These are phyloP conservation scores for Eumeta japonica DNA, from an alignment of 1,140 invertebrate species.

Conservation along the genomic window DNA sequence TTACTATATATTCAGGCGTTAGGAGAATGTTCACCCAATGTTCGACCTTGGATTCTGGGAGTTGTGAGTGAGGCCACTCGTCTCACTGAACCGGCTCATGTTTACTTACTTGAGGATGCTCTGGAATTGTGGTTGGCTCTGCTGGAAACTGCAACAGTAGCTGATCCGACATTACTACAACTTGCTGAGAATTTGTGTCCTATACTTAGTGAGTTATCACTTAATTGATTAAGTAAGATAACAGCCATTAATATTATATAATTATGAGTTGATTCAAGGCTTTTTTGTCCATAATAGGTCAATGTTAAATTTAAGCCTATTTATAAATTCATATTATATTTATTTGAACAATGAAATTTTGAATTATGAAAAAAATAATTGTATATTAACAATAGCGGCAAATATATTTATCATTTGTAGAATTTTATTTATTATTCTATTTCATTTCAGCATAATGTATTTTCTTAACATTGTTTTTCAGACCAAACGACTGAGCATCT, in stretches of 20 bases:
- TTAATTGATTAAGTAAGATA: slow-evolving; percentile 5
- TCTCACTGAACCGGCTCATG: slow-evolving; percentile 73
- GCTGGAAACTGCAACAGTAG: slow-evolving; percentile 66
- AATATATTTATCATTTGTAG: too few relatives aligned
- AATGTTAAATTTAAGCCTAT: too few relatives aligned
- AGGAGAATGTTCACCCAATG: slow-evolving; percentile 31
- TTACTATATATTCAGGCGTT: slow-evolving; percentile 21
- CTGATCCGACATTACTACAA: slow-evolving; percentile 63
- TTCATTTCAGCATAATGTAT: too few relatives aligned
- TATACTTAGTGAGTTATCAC: slow-evolving; percentile 65
- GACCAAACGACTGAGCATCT: slow-evolving; percentile 82
- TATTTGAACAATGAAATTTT: too few relatives aligned
- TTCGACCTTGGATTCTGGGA: slow-evolving; percentile 38
- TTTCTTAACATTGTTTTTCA: too few relatives aligned
- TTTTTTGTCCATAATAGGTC: too few relatives aligned
- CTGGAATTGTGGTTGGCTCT: slow-evolving; percentile 85
- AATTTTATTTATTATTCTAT: too few relatives aligned
- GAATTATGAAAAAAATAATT: too few relatives aligned
- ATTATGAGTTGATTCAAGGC: too few relatives aligned
- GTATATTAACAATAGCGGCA: too few relatives aligned
- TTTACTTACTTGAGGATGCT: slow-evolving; percentile 91
- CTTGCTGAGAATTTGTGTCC: slow-evolving; percentile 76
- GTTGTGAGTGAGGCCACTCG: slow-evolving; percentile 78
- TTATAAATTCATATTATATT: too few relatives aligned
- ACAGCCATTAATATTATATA: too few relatives aligned